A percentile compares a stretch with the other conserved stretches of the same genome.
phyloP scores from a whole-genome alignment of 2,888 invertebrate genomes.

The Philaethria dido region DNA sequence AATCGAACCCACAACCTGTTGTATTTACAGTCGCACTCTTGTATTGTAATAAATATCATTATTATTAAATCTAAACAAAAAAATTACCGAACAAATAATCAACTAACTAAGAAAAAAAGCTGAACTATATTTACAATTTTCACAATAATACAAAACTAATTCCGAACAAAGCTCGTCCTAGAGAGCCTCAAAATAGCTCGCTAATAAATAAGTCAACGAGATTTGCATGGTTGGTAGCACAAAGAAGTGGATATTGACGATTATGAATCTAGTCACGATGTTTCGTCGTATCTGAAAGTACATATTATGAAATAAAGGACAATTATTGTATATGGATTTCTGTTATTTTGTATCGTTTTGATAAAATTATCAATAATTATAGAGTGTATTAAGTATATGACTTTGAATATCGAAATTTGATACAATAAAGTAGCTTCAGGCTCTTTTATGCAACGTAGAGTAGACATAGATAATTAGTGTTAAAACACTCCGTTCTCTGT shows the following conservation, averaged over 20 bases:
- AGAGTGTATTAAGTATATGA: too few species aligned
- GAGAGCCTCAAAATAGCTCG: constrained; percentile 35
- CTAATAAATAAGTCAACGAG: constrained; percentile 63
- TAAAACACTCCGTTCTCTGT: too few species aligned
- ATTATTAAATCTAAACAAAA: background rate
- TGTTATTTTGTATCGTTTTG: background rate
- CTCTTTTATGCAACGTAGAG: too few species aligned
- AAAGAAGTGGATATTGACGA: constrained; percentile 66
- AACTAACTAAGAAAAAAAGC: background rate
- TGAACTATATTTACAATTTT: constrained; percentile 13
- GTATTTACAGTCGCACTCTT: too few species aligned
- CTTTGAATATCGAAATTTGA: too few species aligned
- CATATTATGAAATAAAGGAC: background rate
- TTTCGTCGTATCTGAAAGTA: constrained; percentile 37
- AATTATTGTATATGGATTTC: background rate
- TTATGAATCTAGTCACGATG: constrained; percentile 46
- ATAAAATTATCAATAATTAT: background rate
- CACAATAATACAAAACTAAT: constrained; percentile 25
- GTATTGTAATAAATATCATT: too few species aligned
- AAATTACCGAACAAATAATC: background rate
- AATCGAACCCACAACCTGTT: too few species aligned
- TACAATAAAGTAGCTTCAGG: too few species aligned
- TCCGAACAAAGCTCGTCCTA: constrained; percentile 17
- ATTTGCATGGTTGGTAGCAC: constrained; percentile 65
- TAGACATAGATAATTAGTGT: too few species aligned